phyloP scores from a whole-genome alignment of 2,888 invertebrate genomes.

The Acleris laterana region DNA sequence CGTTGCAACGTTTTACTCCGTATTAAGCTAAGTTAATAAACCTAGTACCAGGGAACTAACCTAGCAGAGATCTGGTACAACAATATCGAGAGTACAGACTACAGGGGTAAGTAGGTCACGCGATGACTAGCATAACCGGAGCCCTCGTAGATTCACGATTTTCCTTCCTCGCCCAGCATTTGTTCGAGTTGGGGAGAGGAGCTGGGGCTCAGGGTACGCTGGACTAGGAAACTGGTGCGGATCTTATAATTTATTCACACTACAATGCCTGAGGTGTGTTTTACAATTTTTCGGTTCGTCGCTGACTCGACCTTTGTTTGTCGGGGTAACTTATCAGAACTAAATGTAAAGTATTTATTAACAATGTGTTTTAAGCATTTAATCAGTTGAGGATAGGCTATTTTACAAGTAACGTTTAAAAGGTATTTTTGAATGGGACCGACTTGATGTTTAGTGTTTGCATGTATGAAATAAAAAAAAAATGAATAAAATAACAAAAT shows the following conservation, averaged over 20 bases:
- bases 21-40: conserved; percentile 63
- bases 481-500: no score
- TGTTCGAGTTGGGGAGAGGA: conserved; percentile 49
- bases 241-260: conserved; percentile 78
- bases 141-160: conserved; percentile 58
- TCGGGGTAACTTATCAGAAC: no score
- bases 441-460: no score
- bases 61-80: conserved; percentile 70
- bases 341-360: no score
- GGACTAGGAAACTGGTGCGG: conserved; percentile 62
- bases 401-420: no score
- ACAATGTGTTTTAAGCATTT: no score
- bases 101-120: conserved; percentile 71
- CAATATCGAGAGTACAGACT: conserved; percentile 70
- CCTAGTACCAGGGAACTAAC: conserved; percentile 63
- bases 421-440: no score
- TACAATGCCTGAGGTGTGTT: conserved; percentile 71
- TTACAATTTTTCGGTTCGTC: conserved; percentile 69
- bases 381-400: no score
- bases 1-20: conserved; percentile 9
- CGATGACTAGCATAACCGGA: conserved; percentile 55
- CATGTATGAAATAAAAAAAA: no score
- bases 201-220: conserved; percentile 51
- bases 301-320: conserved; percentile 23
- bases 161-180: conserved; percentile 48